Percentiles rank a stretch among this genome's conserved stretches.
Conservation (phyloP, 2,797 vertebrate species). For the Setipinna tenuifilis region DNA sequence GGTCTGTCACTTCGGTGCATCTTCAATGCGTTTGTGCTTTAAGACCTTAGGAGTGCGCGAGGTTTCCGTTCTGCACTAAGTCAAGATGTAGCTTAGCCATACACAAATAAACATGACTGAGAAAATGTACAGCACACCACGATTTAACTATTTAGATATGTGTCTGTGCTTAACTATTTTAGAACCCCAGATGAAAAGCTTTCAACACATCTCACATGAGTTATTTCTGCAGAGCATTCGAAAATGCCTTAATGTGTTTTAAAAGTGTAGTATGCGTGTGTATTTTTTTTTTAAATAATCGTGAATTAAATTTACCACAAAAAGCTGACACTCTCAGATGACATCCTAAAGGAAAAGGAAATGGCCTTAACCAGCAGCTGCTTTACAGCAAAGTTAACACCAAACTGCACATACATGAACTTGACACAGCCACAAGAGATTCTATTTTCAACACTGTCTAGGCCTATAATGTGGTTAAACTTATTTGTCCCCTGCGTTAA, state of each 20-base stretch:
- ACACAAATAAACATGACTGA: background rate
- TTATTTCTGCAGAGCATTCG: background rate
- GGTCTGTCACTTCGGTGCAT: too few relatives aligned
- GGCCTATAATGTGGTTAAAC: background rate
- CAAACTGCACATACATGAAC: background rate
- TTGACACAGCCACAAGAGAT: background rate
- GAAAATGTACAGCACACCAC: background rate
- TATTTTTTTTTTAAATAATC: background rate
- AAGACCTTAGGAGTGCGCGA: background rate
- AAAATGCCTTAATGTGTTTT: background rate
- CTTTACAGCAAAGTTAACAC: background rate
- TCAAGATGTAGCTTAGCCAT: too few relatives aligned
- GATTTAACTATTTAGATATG: too few relatives aligned
- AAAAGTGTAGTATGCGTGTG: too few relatives aligned
- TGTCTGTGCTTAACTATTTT: background rate
- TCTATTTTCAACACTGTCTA: background rate
- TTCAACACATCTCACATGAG: background rate
- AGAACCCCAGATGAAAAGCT: background rate
- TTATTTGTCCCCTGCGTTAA: background rate
- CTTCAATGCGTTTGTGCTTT: background rate
- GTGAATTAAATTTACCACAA: background rate
- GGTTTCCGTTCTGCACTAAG: background rate
- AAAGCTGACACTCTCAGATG: background rate
- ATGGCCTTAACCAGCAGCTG: background rate
- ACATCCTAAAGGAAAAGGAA: conserved; percentile 7